Evolutionary conservation across 2,888 invertebrate genomes (phyloP), one percentile per base, ranked within the genome.

Genomic region (Lysandra bellargus): DNA sequence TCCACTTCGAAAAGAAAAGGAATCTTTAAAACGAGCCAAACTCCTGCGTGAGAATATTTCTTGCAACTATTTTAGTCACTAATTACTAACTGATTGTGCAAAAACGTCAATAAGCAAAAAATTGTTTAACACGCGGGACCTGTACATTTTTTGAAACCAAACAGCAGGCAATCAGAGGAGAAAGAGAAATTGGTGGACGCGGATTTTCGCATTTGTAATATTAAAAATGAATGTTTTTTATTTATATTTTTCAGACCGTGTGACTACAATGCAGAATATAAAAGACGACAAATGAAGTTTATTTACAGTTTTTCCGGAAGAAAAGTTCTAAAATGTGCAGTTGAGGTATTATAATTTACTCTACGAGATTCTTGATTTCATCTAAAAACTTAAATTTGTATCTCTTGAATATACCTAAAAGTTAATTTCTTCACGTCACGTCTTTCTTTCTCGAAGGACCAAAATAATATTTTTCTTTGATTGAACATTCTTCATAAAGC

Each of bases 291-390:
- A 81, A 90, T 95, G 86, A 91, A 90, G 83, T 95, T 93, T 79
- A 86, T 89, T 0, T 91, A 93, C 84, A 87, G 93, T 82, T 95
- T 95, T 80, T 87, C 90, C 7, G 91, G 89, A 1, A 92, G 91
- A 83, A 94, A 93, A 82, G 81, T 86, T 12, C 81, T 94, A 33
- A 86, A 84, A 82, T 94, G 94, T 83, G 89, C 93, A 2, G 93
- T 95, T 37, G 85, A 88, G 88, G 94, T 94, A 85, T 40, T 40
- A 40, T 40, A 44, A 49, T 49, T 49, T 12, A 12, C 12, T 49
- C 57, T 57, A 4, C 57, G 17, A 57, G 17, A 17, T 6, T 30
- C 14, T 57, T 17, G 12, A 33, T 78, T 69, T 49, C 49, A 9
- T 49, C 9, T 49, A 49, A 12, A 49, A 44, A 40, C 40, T 40